Percentiles rank a stretch among this genome's conserved stretches.
Conservation (phyloP, 2,888 invertebrate genomes). For the Clivina fossor region DNA sequence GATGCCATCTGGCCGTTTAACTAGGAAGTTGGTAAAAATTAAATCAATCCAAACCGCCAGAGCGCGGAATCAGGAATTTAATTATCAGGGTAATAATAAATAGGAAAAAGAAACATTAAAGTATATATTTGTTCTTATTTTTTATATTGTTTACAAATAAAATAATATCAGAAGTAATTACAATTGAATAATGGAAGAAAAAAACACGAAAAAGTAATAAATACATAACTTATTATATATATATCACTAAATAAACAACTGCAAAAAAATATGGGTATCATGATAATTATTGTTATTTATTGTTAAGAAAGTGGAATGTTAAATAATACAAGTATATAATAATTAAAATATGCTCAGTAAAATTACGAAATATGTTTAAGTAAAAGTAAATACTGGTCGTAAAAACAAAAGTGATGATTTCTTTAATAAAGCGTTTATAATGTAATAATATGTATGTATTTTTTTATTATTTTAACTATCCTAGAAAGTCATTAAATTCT, state of each 20-base stretch:
- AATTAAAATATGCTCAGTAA: too few relatives aligned
- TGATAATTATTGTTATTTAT: too few relatives aligned
- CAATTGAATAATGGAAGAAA: too few relatives aligned
- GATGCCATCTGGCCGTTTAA: too few relatives aligned
- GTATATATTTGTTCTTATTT: background rate
- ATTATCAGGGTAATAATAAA: too few relatives aligned
- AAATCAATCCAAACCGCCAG: too few relatives aligned
- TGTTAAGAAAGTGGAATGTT: constrained; percentile 13
- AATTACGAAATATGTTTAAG: too few relatives aligned
- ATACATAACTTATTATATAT: constrained; percentile 31
- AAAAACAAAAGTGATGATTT: constrained; percentile 31
- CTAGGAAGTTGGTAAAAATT: too few relatives aligned
- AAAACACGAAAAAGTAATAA: constrained; percentile 22
- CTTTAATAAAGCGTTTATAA: constrained; percentile 31
- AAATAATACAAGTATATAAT: constrained; percentile 17
- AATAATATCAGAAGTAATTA: constrained; percentile 32
- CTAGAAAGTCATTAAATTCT: constrained; percentile 33
- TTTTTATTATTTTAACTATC: constrained; percentile 25
- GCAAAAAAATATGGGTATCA: too few relatives aligned
- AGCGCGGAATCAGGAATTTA: too few relatives aligned
- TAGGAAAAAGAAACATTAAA: background rate
- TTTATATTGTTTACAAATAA: constrained; percentile 27
- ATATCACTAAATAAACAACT: constrained; percentile 21
- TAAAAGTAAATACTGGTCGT: constrained; percentile 22
- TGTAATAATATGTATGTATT: too few relatives aligned